phyloP scores from a whole-genome alignment of 2,797 vertebrate species.

The Hemitrygon akajei region DNA sequence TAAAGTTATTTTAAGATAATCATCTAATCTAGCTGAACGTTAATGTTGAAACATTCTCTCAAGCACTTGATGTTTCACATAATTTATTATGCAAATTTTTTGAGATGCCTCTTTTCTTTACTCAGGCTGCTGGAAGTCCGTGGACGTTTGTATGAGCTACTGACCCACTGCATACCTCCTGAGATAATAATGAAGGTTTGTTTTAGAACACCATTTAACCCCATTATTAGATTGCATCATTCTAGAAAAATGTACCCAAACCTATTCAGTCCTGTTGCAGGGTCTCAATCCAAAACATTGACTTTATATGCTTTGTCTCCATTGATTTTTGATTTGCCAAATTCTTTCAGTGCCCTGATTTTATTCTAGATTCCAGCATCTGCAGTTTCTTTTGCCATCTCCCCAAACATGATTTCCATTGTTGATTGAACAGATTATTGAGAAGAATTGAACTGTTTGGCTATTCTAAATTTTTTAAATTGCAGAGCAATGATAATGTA shows the following conservation, averaged over 20 bases:
- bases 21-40: not conserved
- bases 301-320: too few species aligned
- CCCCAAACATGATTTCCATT: not conserved
- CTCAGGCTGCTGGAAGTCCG: conserved; percentile 84
- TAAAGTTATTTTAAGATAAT: not conserved
- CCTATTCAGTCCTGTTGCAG: not conserved
- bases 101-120: not conserved
- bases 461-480: not conserved
- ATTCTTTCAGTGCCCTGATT: too few species aligned
- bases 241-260: not conserved
- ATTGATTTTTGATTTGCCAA: too few species aligned
- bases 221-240: not conserved
- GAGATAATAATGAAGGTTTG: conserved; percentile 93
- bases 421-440: not conserved
- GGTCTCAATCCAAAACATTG: too few species aligned
- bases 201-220: not conserved
- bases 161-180: conserved; percentile 92
- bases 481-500: not conserved
- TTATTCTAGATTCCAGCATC: too few species aligned
- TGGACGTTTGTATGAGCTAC: conserved; percentile 83
- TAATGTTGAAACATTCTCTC: not conserved
- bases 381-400: not conserved
- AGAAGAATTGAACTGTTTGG: not conserved
- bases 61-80: not conserved
- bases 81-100: not conserved